Conservation (phyloP, 2,888 invertebrate genomes). For the Leucophenga montana region DNA sequence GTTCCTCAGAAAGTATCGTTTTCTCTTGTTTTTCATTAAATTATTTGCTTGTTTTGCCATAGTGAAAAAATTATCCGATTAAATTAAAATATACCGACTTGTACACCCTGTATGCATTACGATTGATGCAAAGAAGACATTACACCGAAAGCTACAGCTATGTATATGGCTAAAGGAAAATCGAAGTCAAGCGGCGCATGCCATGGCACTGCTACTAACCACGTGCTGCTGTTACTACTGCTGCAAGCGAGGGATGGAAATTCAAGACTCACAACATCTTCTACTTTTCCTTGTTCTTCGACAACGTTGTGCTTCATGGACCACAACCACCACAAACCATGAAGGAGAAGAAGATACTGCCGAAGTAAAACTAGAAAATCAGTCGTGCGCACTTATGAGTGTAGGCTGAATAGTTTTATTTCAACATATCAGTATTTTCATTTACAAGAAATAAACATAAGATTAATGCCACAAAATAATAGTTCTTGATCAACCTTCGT, state of each 20-base stretch:
- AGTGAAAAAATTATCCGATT: too few species aligned
- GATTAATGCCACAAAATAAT: too few species aligned
- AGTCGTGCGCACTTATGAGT: slow-evolving; percentile 39
- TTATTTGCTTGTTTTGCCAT: too few species aligned
- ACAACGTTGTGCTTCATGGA: slow-evolving; percentile 56
- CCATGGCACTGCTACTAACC: slow-evolving; percentile 55
- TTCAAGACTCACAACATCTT: neutral
- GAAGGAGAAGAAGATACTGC: neutral
- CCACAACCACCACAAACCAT: slow-evolving; percentile 44
- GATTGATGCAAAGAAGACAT: too few species aligned
- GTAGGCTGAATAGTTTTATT: too few species aligned
- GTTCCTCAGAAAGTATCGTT: too few species aligned
- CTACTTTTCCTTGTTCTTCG: slow-evolving; percentile 2
- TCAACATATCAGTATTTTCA: too few species aligned
- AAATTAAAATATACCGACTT: too few species aligned
- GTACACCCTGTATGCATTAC: too few species aligned
- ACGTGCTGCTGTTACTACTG: slow-evolving; percentile 48
- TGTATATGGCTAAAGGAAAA: neutral
- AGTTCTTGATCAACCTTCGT: neutral
- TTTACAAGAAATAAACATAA: too few species aligned
- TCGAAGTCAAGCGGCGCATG: slow-evolving; percentile 36
- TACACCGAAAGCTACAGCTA: too few species aligned
- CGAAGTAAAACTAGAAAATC: slow-evolving; percentile 11
- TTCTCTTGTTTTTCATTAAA: too few species aligned
- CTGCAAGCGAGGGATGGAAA: neutral